Evolutionary conservation across 2,888 invertebrate species (phyloP), one percentile per base, ranked within the genome.

Genomic region (Trachelus tabidus): DNA sequence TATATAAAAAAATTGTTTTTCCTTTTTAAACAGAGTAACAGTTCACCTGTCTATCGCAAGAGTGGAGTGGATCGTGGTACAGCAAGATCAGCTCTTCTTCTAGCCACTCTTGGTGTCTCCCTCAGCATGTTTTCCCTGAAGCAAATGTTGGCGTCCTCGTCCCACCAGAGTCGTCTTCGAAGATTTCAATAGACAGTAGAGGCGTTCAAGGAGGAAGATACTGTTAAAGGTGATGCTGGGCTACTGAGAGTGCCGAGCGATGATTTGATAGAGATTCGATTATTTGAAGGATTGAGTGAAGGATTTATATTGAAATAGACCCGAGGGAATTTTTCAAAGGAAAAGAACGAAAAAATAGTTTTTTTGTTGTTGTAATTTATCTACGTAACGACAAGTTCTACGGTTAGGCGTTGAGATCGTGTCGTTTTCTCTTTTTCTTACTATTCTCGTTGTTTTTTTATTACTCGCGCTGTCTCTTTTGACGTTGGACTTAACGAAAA

Each of bases 81-180:
- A 12, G 81, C 82, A 4, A 86, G 84, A 37, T 89, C 89, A 6
- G 91, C 91, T 0, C 75, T 87, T n/a, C 73, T 89, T 30, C 83
- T 91, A 9, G 90, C 91, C 11, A 87, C 90, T 4, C 82, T 89
- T n/a, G 91, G 90, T 37, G 78, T 91, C 0, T 90, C 91, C 6
- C 81, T 90, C 77, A 90, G 89, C 77, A 84, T 90, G 83, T 90
- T 90, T 79, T 90, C 90, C n/a, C 80, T 91, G 69, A 87, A 85
- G 31, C 89, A 91, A 76, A 88, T 91, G 90, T 81, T 88, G 34
- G 82, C 87, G 12, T 85, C 87, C 3, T 83, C 87, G 15, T 84
- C 86, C 37, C 84, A 86, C 12, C 85, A 86, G 4, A 80, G 79
- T 74, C 87, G 85, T 69, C 76, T 83, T 4, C 86, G 84, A 78